These are phyloP conservation scores for Arvicanthis niloticus DNA, from an alignment of 2,113 vertebrate genomes.

Conservation along the genomic window DNA sequence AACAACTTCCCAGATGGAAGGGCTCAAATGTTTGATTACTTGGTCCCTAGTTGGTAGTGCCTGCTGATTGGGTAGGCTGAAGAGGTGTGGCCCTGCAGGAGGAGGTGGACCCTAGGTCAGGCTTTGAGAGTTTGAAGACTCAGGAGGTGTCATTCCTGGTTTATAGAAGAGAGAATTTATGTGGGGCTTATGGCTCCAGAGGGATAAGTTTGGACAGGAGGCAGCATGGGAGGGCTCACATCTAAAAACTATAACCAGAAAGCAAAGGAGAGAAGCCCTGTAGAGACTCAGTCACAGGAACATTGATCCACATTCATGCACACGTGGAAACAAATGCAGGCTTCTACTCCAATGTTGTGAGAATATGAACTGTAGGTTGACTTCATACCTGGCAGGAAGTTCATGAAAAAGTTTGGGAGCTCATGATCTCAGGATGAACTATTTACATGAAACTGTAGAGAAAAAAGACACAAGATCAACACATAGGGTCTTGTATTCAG, in stretches of 20 bases:
- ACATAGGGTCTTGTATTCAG: background rate
- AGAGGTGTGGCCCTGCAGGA: no score
- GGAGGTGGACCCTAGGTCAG: background rate
- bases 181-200: background rate
- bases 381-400: background rate
- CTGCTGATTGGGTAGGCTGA: background rate
- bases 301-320: background rate
- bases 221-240: background rate
- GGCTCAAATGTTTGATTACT: background rate
- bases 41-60: background rate
- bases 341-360: background rate
- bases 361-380: slow-evolving; percentile 13
- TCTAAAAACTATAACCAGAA: background rate
- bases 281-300: background rate
- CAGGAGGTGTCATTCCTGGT: background rate
- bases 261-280: background rate
- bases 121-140: background rate
- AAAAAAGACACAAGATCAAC: background rate
- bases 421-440: background rate
- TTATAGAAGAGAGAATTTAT: background rate
- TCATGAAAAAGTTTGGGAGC: background rate
- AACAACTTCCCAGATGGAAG: background rate
- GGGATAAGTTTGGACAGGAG: background rate
- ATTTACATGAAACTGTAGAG: background rate
- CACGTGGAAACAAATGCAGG: background rate